A percentile compares a stretch with the other conserved stretches of the same genome.
phyloP scores from a whole-genome alignment of 1,140 invertebrate genomes.

The Drosophila takahashii region DNA sequence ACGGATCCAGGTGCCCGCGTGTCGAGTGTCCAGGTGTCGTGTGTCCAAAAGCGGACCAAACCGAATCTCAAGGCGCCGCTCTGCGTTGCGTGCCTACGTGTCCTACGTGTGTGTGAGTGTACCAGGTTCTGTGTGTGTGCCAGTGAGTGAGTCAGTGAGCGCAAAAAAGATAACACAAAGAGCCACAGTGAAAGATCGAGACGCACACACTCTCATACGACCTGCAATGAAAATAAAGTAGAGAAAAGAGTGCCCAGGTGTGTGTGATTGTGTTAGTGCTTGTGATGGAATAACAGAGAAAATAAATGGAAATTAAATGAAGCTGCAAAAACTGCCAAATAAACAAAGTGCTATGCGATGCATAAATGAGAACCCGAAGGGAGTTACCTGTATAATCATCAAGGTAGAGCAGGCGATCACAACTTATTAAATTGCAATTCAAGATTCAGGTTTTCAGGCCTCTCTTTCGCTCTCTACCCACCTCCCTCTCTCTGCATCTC shows the following conservation, averaged over 20 bases:
- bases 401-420: conserved; percentile 58
- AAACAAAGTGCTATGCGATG: conserved; percentile 58
- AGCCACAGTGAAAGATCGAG: conserved; percentile 73
- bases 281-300: conserved; percentile 55
- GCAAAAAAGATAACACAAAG: conserved; percentile 75
- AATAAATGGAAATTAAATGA: conserved; percentile 68
- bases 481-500: background rate
- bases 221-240: conserved; percentile 77
- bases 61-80: conserved; percentile 65
- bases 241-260: conserved; percentile 58
- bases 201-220: conserved; percentile 41
- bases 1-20: conserved; percentile 27
- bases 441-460: conserved; percentile 60
- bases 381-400: conserved; percentile 67
- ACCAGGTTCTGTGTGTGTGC: conserved; percentile 14
- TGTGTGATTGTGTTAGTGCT: background rate
- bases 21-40: conserved; percentile 48
- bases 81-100: conserved; percentile 66
- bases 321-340: conserved; percentile 72
- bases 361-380: conserved; percentile 68
- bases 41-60: conserved; percentile 59
- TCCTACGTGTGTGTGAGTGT: conserved; percentile 40
- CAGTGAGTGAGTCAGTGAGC: conserved; percentile 49
- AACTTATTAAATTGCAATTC: conserved; percentile 76
- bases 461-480: conserved; percentile 2